Percentiles rank a stretch among this genome's conserved stretches.
Conservation (phyloP, 2,797 vertebrate genomes). For the Kryptolebias ocellatus region DNA sequence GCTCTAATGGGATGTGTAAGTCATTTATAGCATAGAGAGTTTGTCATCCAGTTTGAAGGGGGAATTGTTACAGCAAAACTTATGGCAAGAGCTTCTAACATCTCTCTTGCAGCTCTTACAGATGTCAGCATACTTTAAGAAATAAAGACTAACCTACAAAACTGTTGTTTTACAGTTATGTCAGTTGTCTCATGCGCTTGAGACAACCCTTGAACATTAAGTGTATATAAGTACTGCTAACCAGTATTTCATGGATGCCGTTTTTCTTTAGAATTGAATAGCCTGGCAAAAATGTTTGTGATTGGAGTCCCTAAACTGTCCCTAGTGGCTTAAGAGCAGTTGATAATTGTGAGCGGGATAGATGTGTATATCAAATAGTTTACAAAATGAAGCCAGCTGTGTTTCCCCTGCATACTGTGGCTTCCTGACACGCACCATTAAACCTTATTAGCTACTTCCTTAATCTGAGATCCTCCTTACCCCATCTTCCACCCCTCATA, state of each 20-base stretch:
- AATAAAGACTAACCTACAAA: neutral
- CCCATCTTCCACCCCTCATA: constrained; percentile 97
- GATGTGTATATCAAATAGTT: constrained; percentile 99
- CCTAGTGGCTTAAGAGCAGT: constrained; percentile 93
- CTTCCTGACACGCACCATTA: constrained; percentile 99
- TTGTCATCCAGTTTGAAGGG: no score
- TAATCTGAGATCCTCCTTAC: constrained; percentile 94
- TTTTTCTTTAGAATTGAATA: constrained; percentile 87
- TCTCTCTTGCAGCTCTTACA: neutral
- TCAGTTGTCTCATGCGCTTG: neutral
- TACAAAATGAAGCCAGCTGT: constrained; percentile 99
- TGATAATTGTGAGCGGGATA: constrained; percentile 93
- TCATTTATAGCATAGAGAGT: no score
- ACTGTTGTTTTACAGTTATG: neutral
- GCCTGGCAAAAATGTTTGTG: constrained; percentile 84
- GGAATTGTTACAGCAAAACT: no score
- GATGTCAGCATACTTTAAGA: no score
- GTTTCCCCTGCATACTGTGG: constrained; percentile 98
- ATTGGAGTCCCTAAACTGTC: constrained; percentile 92
- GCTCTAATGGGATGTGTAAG: no score
- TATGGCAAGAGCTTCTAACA: neutral
- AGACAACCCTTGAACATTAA: neutral
- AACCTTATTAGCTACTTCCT: constrained; percentile 99
- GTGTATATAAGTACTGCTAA: neutral
- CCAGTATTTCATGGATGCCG: constrained; percentile 83